Evolutionary conservation across 30 jellyfish, hydroid and myxozoan genomes (phyloP), one percentile per base, ranked within the genome.

Genomic region (Turritopsis rubra): DNA sequence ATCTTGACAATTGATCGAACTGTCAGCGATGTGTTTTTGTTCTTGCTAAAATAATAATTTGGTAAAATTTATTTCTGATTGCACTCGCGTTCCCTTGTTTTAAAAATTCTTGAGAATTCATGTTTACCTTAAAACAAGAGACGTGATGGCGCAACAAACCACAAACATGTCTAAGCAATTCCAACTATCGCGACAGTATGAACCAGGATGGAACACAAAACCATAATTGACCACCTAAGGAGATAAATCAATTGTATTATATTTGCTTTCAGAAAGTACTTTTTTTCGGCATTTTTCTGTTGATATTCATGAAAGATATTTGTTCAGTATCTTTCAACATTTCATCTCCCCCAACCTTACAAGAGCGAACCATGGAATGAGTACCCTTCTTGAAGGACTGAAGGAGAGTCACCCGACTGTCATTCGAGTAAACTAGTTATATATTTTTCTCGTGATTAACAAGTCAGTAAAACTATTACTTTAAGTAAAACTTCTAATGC

Each of bases 141-240:
- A 88, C 0, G 92, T 89, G 17, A 88, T 79, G 0, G 91, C 96
- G 18, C 91, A 88, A 21, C 89, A 82, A 16, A 88, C 96, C 28
- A 88, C 96, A 66, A 88, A 75, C 20, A 89, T 86, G 25, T 88
- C 96, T 86, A 84, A 79, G 54, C 83, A 82, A 79, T 88, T 88
- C 96, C 96, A 88, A 24, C 81, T 41, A 54, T 88, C 96, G 22
- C 96, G 88, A 72, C 87, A 88, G 71, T 88, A 88, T 79, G 96
- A 89, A 66, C 92, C 92, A 13, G 91, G 88, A 70, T 88, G 96
- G 83, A 88, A 79, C 26, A 79, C 84, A n/a, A 77, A 89, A 19
- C 96, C 96, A 74, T 83, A 88, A 28, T 83, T 88, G 18, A 88
- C 26, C 16, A 76, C 75, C 84, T 76, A 76, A 76, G 1, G 20